Percentiles rank a stretch among this genome's conserved stretches.
Evolutionary conservation across 2,797 vertebrate species (phyloP).

Genomic region (Florisuga fusca): DNA sequence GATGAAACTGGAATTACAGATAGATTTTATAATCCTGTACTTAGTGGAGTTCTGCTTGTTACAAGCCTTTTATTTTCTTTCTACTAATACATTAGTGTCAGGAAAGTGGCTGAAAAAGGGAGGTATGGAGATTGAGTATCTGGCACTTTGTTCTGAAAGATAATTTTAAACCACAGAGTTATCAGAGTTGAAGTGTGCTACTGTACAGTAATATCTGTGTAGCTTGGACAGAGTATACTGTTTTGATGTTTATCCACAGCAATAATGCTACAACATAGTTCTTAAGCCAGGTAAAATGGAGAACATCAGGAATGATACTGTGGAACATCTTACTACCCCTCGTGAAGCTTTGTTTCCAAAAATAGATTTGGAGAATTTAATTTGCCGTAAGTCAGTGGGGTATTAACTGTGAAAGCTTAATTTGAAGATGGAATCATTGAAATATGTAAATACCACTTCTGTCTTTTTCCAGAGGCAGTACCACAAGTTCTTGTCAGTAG

Average conservation of each 20-base stretch:
- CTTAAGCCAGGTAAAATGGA: background rate
- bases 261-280: background rate
- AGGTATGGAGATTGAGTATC: background rate
- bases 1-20: background rate
- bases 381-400: background rate
- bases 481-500: background rate
- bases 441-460: background rate
- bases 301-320: background rate
- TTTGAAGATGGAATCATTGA: background rate
- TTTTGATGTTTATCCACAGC: background rate
- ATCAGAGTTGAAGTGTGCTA: background rate
- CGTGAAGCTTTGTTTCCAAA: background rate
- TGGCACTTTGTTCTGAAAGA: background rate
- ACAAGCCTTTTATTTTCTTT: conserved; percentile 32
- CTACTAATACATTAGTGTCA: background rate
- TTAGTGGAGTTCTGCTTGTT: background rate
- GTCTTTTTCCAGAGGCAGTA: background rate
- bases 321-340: background rate
- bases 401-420: background rate
- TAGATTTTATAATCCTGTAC: background rate
- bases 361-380: background rate
- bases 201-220: background rate
- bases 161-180: background rate
- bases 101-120: background rate
- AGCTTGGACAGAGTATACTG: background rate